Conservation (phyloP, 2,888 invertebrate species). For the Troides aeacus region DNA sequence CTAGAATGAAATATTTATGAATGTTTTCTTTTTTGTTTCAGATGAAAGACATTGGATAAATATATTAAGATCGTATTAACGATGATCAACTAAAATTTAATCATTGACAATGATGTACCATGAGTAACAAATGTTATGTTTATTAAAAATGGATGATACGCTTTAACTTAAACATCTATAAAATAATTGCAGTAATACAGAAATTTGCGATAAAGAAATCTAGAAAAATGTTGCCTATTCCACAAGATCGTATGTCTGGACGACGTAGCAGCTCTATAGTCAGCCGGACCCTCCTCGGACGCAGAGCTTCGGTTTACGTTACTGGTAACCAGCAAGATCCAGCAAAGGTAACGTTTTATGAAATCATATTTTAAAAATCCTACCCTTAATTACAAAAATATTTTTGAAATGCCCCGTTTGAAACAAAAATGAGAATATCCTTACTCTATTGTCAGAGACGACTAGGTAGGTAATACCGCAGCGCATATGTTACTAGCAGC, state of each 20-base stretch:
- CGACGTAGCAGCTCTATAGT: conserved; percentile 84
- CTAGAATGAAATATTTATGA: neutral
- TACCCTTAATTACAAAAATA: no score
- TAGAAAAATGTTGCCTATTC: conserved; percentile 70
- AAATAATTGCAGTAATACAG: neutral
- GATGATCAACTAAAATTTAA: neutral
- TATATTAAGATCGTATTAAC: neutral
- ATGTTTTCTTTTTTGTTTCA: conserved; percentile 3
- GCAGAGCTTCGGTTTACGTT: conserved; percentile 83
- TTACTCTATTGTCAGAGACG: no score
- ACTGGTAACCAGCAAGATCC: conserved; percentile 82
- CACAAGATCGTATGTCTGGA: conserved; percentile 80
- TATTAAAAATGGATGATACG: neutral
- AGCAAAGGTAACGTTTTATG: conserved; percentile 77
- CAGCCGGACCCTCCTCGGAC: conserved; percentile 82
- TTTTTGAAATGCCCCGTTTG: no score
- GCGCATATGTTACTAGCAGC: no score
- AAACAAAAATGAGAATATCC: no score
- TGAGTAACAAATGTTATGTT: neutral
- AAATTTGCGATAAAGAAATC: neutral
- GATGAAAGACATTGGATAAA: neutral
- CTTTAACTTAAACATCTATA: neutral
- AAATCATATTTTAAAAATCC: neutral
- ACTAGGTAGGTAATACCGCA: no score
- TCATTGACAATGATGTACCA: neutral